Percentiles rank a stretch among this genome's conserved stretches.
phyloP scores from a whole-genome alignment of 2,888 invertebrate species.

The Idaea biselata region DNA sequence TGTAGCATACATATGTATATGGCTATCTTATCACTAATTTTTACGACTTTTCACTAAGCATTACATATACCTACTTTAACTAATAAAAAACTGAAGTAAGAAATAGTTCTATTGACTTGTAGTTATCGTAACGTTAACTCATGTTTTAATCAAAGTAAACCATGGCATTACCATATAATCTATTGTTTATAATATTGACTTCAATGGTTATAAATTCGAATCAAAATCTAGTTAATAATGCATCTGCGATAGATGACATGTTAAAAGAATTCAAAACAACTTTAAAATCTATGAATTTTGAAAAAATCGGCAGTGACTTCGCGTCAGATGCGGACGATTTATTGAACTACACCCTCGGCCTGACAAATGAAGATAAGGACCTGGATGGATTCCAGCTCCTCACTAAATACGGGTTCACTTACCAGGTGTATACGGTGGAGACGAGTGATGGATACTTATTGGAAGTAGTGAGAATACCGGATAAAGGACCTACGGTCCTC shows the following conservation, averaged over 20 bases:
- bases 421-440: not conserved
- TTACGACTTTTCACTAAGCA: not conserved
- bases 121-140: not conserved
- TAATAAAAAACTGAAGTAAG: not conserved
- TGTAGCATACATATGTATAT: no score
- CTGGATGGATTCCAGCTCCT: not conserved
- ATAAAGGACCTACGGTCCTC: not conserved
- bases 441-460: not conserved
- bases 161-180: not conserved
- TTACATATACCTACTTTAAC: not conserved
- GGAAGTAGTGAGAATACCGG: not conserved
- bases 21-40: not conserved
- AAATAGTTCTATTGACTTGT: not conserved
- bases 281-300: not conserved
- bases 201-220: not conserved
- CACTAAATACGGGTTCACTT: not conserved
- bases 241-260: not conserved
- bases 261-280: not conserved
- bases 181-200: not conserved
- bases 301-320: not conserved
- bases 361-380: not conserved
- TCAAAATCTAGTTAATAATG: not conserved
- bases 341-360: not conserved
- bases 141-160: not conserved
- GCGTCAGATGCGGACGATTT: not conserved